Base-by-base conservation (phyloP, 2,113 vertebrate genomes). In the Brachypodius melanocephalos region DNA sequence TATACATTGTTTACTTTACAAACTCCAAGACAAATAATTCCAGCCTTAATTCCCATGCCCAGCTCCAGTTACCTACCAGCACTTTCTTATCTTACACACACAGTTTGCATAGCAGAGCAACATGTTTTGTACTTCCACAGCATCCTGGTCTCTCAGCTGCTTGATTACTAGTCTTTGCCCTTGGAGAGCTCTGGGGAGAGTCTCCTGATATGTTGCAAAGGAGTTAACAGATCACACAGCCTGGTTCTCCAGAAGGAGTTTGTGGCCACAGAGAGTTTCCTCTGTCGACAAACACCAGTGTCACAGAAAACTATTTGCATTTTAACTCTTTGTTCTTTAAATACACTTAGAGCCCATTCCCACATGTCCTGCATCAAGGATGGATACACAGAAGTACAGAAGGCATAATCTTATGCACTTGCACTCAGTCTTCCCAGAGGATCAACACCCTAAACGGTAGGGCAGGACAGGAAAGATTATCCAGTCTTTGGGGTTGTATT, bases 321-420 rank as follows among this genome's bases (percentile, higher is more conserved):
- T 76, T 72, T 28, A 52, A 68, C 24, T 45, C 6, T 16, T 72
- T 22, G 2, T 12, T 14, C 20, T 67, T 76, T 19, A 52, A 62
- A 25, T 21, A 51, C 28, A 38, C 17, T 67, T 43, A 12, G 7
- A 40, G 32, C 17, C 20, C 9, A 13, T 62, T 66, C 34, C 31
- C 28, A 14, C 17, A 5, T 46, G 45, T 34, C 46, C 63, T 31
- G 4, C 55, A 38, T 4, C 0, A 0, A 76, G 17, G 16, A 21
- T 4, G 1, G 14, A 9, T 3, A 7, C 18, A 51, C n/a, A 75
- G 40, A 78, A 36, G 9, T 5, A 8, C n/a, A 54, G 8, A 69
- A 69, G 4, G 14, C 9, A 6, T 7, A 15, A 3, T 40, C 12
- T 65, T 62, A 51, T 2, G 2, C 5, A 28, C 6, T 62, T 54